Conservation (phyloP, 92 coral and sea anemone genomes). For the Desmophyllum pertusum region DNA sequence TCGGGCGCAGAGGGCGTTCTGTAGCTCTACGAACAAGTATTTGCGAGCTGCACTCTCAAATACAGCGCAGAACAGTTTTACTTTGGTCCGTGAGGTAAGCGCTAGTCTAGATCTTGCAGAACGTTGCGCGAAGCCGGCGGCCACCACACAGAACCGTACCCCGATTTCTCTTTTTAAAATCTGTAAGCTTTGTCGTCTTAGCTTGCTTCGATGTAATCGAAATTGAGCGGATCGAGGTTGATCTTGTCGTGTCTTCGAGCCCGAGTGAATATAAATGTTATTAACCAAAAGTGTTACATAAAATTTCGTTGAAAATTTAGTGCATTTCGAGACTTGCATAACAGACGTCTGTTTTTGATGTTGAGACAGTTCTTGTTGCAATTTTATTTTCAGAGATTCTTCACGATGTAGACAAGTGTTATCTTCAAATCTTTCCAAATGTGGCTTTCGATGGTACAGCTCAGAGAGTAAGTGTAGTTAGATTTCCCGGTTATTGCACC, state of each 20-base stretch:
- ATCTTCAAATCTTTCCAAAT: conserved; percentile 18
- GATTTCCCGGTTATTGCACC: no score
- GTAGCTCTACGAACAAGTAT: conserved; percentile 63
- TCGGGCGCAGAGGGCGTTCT: conserved; percentile 69
- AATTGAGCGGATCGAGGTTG: background rate
- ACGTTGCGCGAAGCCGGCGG: no score
- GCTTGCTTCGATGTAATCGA: background rate
- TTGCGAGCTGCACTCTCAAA: conserved; percentile 55
- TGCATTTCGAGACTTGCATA: background rate
- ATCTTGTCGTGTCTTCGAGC: background rate
- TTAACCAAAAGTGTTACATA: background rate
- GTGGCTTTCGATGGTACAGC: conserved; percentile 49
- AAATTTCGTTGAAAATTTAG: background rate
- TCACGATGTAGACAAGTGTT: conserved; percentile 43
- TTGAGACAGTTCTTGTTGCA: background rate
- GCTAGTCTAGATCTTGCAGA: no score
- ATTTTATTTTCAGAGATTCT: conserved; percentile 40
- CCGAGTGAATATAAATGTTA: background rate
- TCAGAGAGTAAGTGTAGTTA: conserved; percentile 56
- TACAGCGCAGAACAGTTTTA: conserved; percentile 52
- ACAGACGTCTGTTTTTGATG: background rate
- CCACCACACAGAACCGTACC: no score
- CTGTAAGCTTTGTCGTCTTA: background rate
- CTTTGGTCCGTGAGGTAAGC: conserved; percentile 75
- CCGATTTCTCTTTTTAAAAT: no score